Evolutionary conservation across 2,797 vertebrate genomes (phyloP).

Genomic region (Myotis vivesi): DNA sequence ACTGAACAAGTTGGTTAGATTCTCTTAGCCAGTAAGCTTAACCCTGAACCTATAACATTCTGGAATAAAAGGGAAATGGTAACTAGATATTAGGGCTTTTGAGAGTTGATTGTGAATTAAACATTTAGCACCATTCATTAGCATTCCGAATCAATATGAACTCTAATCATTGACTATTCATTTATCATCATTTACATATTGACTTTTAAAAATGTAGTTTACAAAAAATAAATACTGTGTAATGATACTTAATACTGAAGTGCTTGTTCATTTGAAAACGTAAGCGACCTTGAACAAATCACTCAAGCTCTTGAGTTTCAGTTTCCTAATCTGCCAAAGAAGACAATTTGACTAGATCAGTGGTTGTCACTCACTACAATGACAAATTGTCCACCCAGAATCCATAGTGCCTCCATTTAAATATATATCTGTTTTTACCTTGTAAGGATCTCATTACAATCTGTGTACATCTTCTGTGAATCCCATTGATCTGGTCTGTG

Average conservation of each 20-base stretch:
- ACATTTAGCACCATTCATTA: not conserved
- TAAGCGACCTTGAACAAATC: not conserved
- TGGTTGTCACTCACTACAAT: not conserved
- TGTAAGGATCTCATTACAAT: not conserved
- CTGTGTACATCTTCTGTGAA: not conserved
- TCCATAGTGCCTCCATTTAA: not conserved
- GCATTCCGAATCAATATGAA: not conserved
- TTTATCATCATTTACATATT: not conserved
- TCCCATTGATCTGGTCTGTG: not conserved
- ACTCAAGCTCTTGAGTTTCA: not conserved
- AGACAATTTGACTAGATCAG: not conserved
- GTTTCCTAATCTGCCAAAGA: not conserved
- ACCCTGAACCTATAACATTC: not conserved
- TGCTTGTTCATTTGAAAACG: not conserved
- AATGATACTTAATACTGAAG: not conserved
- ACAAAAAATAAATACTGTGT: not conserved
- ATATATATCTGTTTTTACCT: not conserved
- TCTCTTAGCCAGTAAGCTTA: not conserved
- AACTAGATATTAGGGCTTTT: not conserved
- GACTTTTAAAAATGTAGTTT: not conserved
- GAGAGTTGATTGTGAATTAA: not conserved
- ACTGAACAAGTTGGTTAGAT: not conserved
- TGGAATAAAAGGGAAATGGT: not conserved
- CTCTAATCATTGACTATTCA: not conserved
- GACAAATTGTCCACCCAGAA: not conserved